Conservation (phyloP, 2,797 vertebrate species). For the Pampus argenteus region DNA sequence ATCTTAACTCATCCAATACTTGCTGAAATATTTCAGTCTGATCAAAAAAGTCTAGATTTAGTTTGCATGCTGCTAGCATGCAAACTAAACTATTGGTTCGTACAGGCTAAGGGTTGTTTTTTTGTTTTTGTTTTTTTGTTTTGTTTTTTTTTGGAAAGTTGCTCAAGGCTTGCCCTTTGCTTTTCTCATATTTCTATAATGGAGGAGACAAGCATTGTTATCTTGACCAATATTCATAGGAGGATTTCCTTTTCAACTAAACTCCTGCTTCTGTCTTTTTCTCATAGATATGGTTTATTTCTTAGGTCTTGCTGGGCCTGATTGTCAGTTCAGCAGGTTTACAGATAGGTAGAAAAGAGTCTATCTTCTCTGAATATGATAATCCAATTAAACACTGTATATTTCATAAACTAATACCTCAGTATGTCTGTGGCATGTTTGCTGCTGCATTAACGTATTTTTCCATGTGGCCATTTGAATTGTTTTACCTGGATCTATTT, state of each 20-base stretch:
- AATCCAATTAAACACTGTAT: conserved; percentile 71
- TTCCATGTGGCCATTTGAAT: conserved; percentile 41
- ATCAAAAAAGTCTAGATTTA: too few relatives aligned
- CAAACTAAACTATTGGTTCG: too few relatives aligned
- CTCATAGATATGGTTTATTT: conserved; percentile 27
- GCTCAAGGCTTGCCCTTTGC: not conserved
- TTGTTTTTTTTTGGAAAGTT: not conserved
- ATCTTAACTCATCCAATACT: too few relatives aligned
- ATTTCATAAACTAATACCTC: conserved; percentile 56
- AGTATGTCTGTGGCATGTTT: conserved; percentile 19
- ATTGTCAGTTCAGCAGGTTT: conserved; percentile 70
- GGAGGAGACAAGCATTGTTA: not conserved
- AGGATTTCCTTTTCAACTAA: conserved; percentile 5
- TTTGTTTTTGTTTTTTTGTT: too few relatives aligned
- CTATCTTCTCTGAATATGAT: conserved; percentile 66
- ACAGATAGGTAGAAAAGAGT: conserved; percentile 64
- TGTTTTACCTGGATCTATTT: conserved; percentile 47
- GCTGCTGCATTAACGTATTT: conserved; percentile 33
- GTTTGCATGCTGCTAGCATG: too few relatives aligned
- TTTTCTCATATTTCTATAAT: not conserved
- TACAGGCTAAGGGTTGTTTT: not conserved
- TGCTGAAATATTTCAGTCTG: too few relatives aligned
- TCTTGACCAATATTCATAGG: conserved; percentile 1
- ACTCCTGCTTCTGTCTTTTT: conserved; percentile 26
- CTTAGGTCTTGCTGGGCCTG: conserved; percentile 31